These are phyloP conservation scores for Pseudochromis fuscus DNA, from an alignment of 2,797 vertebrate species.

Conservation along the genomic window DNA sequence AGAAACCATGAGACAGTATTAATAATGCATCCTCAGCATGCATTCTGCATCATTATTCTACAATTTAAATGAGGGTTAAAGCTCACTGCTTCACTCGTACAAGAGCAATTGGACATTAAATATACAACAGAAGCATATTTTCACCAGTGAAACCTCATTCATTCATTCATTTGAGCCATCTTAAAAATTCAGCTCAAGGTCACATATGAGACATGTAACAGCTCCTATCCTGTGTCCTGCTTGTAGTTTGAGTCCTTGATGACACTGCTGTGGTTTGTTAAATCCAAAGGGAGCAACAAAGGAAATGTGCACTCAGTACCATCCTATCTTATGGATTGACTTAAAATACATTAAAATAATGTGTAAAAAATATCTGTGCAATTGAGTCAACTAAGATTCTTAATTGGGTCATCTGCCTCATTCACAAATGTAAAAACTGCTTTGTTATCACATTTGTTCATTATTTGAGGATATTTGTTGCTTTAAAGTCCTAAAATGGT, in stretches of 20 bases:
- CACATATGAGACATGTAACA: constrained; percentile 30
- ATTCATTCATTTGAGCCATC: constrained; percentile 38
- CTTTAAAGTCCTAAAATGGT: too few species aligned
- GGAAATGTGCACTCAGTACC: neutral
- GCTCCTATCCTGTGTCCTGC: constrained; percentile 18
- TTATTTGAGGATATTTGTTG: too few species aligned
- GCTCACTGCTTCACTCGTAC: constrained; percentile 66
- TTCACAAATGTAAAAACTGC: too few species aligned
- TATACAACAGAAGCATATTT: constrained; percentile 67
- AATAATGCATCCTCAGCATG: constrained; percentile 75
- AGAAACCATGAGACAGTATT: constrained; percentile 58
- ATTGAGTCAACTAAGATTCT: too few species aligned
- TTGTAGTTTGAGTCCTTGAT: too few species aligned
- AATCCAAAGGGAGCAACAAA: neutral
- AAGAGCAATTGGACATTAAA: constrained; percentile 68
- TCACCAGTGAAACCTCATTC: constrained; percentile 40
- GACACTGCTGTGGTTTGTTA: constrained; percentile 6
- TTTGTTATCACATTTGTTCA: too few species aligned
- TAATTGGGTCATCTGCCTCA: too few species aligned
- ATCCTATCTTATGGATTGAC: too few species aligned
- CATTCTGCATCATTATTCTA: constrained; percentile 71
- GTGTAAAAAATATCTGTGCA: too few species aligned
- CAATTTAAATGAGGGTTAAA: constrained; percentile 80
- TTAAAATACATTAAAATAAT: too few species aligned
- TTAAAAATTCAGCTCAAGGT: constrained; percentile 51